phyloP scores from a whole-genome alignment of 2,113 vertebrate genomes.

The Albula goreensis region DNA sequence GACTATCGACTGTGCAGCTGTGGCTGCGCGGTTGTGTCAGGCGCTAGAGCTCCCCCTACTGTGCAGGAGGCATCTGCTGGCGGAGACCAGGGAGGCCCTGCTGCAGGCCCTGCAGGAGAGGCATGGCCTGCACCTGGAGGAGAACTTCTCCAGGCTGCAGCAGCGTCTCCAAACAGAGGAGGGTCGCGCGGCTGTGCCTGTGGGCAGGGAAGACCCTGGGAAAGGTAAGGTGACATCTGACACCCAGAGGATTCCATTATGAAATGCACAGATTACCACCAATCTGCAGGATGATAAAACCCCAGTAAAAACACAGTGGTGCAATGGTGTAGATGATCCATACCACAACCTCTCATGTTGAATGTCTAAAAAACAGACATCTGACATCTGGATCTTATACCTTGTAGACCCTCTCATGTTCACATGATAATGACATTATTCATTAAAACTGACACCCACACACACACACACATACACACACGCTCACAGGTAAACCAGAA shows the following conservation, averaged over 20 bases:
- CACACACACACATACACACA: no score
- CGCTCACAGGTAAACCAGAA: no score
- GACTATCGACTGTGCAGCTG: constrained; percentile 26
- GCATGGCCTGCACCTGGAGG: constrained; percentile 66
- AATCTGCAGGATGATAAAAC: not conserved
- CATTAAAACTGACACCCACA: no score
- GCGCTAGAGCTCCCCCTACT: constrained; percentile 56
- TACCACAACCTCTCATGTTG: no score
- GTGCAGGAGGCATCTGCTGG: constrained; percentile 58
- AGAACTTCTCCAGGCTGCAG: constrained; percentile 49
- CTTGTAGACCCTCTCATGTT: no score
- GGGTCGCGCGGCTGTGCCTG: no score
- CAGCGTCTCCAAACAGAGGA: not conserved
- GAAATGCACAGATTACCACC: not conserved
- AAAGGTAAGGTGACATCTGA: not conserved
- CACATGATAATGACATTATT: no score
- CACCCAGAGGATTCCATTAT: not conserved
- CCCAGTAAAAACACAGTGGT: not conserved
- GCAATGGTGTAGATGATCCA: not conserved
- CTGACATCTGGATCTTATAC: no score
- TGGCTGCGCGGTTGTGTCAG: constrained; percentile 61
- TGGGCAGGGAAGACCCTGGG: not conserved
- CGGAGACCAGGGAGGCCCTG: constrained; percentile 67
- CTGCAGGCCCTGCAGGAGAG: constrained; percentile 57
- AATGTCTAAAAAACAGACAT: no score